phyloP scores from a whole-genome alignment of 2,888 invertebrate species.

The Scotopteryx bipunctaria region DNA sequence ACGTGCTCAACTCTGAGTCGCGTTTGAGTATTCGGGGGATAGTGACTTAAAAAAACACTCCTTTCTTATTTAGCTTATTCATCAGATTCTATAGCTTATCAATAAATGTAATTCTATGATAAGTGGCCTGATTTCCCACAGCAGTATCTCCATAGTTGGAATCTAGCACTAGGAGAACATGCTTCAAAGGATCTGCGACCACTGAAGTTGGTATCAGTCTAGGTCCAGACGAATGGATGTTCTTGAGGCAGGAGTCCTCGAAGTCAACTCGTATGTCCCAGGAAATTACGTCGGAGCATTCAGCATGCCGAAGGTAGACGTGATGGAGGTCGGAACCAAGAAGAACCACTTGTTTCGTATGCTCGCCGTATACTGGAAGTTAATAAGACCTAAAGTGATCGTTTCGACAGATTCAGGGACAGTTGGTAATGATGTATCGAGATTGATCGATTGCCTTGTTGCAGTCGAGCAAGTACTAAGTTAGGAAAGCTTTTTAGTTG shows the following conservation, averaged over 20 bases:
- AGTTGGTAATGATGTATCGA: conserved; percentile 1
- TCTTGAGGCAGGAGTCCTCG: conserved; percentile 65
- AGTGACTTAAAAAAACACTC: too few relatives aligned
- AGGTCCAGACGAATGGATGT: conserved; percentile 78
- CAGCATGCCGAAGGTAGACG: conserved; percentile 79
- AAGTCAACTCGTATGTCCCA: conserved; percentile 81
- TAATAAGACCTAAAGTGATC: conserved; percentile 5
- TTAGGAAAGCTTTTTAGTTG: background rate
- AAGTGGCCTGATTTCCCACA: conserved; percentile 64
- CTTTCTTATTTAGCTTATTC: too few relatives aligned
- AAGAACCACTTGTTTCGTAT: conserved; percentile 54
- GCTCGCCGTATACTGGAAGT: conserved; percentile 59
- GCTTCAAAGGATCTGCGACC: conserved; percentile 76
- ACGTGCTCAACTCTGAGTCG: too few relatives aligned
- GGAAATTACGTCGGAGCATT: conserved; percentile 80
- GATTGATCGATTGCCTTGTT: conserved; percentile 10
- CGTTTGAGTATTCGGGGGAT: too few relatives aligned
- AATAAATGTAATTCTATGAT: conserved; percentile 62
- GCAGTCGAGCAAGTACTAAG: background rate
- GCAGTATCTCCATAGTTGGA: conserved; percentile 85
- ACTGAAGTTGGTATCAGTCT: conserved; percentile 82
- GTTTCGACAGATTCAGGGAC: conserved; percentile 1
- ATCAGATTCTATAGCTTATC: conserved; percentile 42
- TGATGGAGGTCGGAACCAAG: conserved; percentile 57
- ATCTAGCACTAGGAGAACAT: conserved; percentile 81